Percentiles rank a stretch among this genome's conserved stretches.
Conservation (phyloP, 2,888 invertebrate genomes). For the Drosophila vallismaia region DNA sequence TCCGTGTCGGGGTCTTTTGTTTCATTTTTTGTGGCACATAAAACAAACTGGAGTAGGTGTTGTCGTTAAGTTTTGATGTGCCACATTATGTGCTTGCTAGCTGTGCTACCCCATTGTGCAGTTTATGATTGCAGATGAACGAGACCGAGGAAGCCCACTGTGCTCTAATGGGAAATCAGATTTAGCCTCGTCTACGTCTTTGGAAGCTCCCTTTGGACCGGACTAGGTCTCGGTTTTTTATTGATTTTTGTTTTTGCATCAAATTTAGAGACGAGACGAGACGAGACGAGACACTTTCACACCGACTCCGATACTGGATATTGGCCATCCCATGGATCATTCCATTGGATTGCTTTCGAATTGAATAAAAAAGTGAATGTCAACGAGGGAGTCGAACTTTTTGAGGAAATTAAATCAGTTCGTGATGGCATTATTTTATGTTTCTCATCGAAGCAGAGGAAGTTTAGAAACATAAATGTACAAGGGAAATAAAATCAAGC, state of each 20-base stretch:
- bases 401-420: conserved; percentile 28
- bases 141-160: conserved; percentile 38
- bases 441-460: neutral
- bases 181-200: conserved; percentile 15
- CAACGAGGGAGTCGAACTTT: conserved; percentile 9
- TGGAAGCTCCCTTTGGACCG: too few relatives aligned
- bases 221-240: conserved; percentile 21
- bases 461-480: conserved; percentile 10
- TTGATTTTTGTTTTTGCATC: conserved; percentile 34
- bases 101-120: conserved; percentile 50
- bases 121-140: conserved; percentile 51
- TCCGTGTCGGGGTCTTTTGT: conserved; percentile 23
- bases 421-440: conserved; percentile 7
- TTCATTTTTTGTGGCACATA: conserved; percentile 51
- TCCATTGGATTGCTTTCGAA: neutral
- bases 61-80: conserved; percentile 76
- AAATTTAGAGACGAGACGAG: conserved; percentile 20
- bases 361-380: conserved; percentile 30
- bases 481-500: conserved; percentile 3
- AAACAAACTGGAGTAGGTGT: conserved; percentile 74
- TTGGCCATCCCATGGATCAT: neutral
- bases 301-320: conserved; percentile 1
- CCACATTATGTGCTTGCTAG: conserved; percentile 74
- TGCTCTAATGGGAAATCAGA: conserved; percentile 41
- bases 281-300: conserved; percentile 32